Evolutionary conservation across 2,888 invertebrate genomes (phyloP), one percentile per base, ranked within the genome.

Genomic region (Epinotia bilunana): DNA sequence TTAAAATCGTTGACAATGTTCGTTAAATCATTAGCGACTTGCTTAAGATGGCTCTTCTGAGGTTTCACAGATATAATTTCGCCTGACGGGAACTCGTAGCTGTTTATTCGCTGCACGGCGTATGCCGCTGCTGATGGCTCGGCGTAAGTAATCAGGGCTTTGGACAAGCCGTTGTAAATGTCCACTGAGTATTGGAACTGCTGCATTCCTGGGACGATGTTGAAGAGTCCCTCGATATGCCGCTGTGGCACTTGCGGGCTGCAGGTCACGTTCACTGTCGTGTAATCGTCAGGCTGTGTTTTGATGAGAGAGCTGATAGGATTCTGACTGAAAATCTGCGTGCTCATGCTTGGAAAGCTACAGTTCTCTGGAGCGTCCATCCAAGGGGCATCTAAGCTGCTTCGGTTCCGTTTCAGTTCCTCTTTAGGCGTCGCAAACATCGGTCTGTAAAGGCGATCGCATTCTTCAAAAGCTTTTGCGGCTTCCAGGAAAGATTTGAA

Each of bases 11-110:
- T 90, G 0, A 93, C 90, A 76, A 94, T 90, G 74, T 83, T 84
- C 60, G 88, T 85, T 20, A 94, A 83, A 76, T 89, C 90, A 80
- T 83, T 88, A 39, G 91, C 93, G 72, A 90, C 93, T 79, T 88
- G 87, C 72, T 83, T 86, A 49, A 93, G 79, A 62, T 89, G 87
- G 78, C 93, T 94, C 20, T 88, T 87, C 80, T 96, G 95, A 18
- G 96, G 96, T 86, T 96, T 96, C 0, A 97, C 96, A 77, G 97
- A 96, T 82, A 98, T 92, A 69, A 97, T 94, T 85, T 97, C 97
- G 53, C 98, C 98, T 23, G 97, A 97, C 0, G 99, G 99, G 91
- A 98, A 99, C 89, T 99, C 98, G 88, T 98, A 97, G 9, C 98
- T 97, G 87, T 99, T 97, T 72, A 99, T 94, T 88, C 97, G 98